phyloP scores from a whole-genome alignment of 2,797 vertebrate genomes.

The Gymnoscopelus microlampas region DNA sequence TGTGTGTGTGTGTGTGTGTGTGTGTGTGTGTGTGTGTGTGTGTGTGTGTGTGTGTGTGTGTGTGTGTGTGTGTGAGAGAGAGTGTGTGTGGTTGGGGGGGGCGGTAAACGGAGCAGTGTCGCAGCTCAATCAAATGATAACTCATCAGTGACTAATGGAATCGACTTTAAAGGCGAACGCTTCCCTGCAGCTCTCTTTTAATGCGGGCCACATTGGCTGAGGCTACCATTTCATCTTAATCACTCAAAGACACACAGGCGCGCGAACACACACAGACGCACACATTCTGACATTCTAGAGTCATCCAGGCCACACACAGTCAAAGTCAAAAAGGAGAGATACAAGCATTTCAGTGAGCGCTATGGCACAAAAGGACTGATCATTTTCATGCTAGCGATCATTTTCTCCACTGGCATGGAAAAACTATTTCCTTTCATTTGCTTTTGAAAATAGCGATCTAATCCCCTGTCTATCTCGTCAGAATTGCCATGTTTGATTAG shows the following conservation, averaged over 20 bases:
- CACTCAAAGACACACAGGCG: constrained; percentile 48
- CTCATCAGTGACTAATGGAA: constrained; percentile 56
- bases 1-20: constrained; percentile 4
- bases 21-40: constrained; percentile 37
- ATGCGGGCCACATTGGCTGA: constrained; percentile 43
- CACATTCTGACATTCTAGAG: constrained; percentile 35
- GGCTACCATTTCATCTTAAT: constrained; percentile 63
- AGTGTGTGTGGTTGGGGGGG: not conserved
- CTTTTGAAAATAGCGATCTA: not conserved
- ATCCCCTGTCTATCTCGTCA: not conserved
- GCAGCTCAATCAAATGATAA: constrained; percentile 70
- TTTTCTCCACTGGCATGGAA: constrained; percentile 40
- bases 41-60: constrained; percentile 13
- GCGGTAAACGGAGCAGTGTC: constrained; percentile 12
- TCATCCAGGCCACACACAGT: constrained; percentile 61
- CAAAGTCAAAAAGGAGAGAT: constrained; percentile 48
- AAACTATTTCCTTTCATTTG: constrained; percentile 28
- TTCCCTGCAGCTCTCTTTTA: constrained; percentile 47
- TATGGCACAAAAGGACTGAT: constrained; percentile 51
- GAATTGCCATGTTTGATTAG: not conserved
- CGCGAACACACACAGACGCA: constrained; percentile 40
- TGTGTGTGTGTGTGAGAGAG: not conserved
- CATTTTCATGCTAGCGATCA: constrained; percentile 57
- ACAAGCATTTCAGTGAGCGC: constrained; percentile 49
- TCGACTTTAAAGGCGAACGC: constrained; percentile 48